Evolutionary conservation across 2,113 vertebrate species (phyloP), one percentile per base, ranked within the genome.

Genomic region (Paedocypris sp.): DNA sequence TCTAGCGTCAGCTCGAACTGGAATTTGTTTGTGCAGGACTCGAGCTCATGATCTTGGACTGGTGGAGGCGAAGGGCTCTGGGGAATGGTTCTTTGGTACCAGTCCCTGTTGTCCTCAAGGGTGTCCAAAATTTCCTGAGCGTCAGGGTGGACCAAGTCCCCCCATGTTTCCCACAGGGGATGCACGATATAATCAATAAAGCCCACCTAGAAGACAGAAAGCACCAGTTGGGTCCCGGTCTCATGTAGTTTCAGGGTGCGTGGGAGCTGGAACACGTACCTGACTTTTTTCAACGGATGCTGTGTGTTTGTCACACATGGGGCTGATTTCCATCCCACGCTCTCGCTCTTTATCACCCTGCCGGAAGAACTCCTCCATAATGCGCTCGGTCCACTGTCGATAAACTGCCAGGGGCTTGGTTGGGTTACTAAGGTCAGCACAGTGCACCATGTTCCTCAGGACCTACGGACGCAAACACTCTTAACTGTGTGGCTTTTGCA

Each of bases 121-220:
- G 90, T 90, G 76, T 94, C 92, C 69, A 94, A 71, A 78, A 93
- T 94, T 43, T 94, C 90, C 77, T 93, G 92, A 64, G 91, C 92
- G 1, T 94, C 91, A 0, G 92, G 92, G 65, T 94, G 89, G 51
- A 94, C 92, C 20, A 94, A 78, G 79, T 94, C 92, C 0, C 88
- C 88, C 92, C 92, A 94, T 0, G 92, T 94, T 79, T 94, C 92
- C 92, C 92, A 94, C 64, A 94, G 68, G 0, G 92, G 92, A 66
- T 94, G 92, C 31, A 94, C 92, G 1, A 94, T 94, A 72, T 94
- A 94, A 78, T 94, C 92, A 4, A 94, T 94, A 70, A 94, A 94
- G 52, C 92, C 92, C 79, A 94, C 91, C 92, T 94, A 67, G 6
- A 48, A 12, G 41, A 68, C 2, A 60, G 48, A 61, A 60, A 11